These are phyloP conservation scores for Clarias gariepinus DNA, from an alignment of 2,113 vertebrate genomes.

Conservation along the genomic window DNA sequence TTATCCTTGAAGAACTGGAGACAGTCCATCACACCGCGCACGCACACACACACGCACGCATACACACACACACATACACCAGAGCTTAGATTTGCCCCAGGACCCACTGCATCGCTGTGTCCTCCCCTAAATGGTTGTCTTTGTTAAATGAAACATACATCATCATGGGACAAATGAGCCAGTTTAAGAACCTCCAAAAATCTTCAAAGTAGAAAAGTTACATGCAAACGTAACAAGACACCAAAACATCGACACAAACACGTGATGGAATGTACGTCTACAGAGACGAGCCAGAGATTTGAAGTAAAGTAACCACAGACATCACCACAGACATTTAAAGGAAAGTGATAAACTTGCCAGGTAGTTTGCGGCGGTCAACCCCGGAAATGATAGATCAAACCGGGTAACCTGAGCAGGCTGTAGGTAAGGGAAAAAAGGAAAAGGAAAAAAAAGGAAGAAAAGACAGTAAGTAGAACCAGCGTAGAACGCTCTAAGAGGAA, in stretches of 20 bases:
- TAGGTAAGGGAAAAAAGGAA: conserved; percentile 66
- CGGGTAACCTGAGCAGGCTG: conserved; percentile 77
- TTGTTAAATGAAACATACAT: neutral
- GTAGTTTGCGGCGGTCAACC: conserved; percentile 75
- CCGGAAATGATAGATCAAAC: conserved; percentile 77
- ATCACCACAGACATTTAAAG: conserved; percentile 53
- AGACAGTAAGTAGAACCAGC: conserved; percentile 52
- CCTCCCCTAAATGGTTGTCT: neutral
- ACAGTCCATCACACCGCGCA: neutral
- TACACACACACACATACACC: neutral
- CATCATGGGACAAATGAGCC: neutral
- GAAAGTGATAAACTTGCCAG: conserved; percentile 73
- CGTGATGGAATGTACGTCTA: conserved; percentile 22
- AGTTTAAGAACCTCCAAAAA: neutral
- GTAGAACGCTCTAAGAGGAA: conserved; percentile 31
- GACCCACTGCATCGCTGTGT: neutral
- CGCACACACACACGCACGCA: neutral
- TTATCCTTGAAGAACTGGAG: too few relatives aligned
- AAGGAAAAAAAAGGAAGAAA: conserved; percentile 63
- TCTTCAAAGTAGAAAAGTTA: conserved; percentile 18
- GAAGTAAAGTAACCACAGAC: conserved; percentile 51
- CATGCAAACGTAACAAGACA: conserved; percentile 32
- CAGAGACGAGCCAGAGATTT: conserved; percentile 42
- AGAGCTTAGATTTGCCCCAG: neutral
- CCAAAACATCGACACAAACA: conserved; percentile 15